Base-by-base conservation (phyloP, 2,888 invertebrate species). In the Diaphora mendica region DNA sequence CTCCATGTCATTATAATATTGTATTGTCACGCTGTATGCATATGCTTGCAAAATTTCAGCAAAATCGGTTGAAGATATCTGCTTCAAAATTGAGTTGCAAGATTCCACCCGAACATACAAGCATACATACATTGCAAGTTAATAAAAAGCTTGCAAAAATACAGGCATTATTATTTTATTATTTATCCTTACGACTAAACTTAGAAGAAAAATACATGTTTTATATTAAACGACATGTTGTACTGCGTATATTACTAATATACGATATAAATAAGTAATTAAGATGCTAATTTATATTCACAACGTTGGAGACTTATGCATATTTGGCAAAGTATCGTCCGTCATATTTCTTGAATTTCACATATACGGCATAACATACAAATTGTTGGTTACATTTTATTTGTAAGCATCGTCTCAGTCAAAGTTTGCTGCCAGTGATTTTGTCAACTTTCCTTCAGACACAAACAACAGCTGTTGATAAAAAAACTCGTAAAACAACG, bases 381-480 rank as follows among this genome's bases (percentile, higher is more conserved):
- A 66, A 66, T n/a, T n/a, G 1, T 15, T 48, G 26, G 30, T 39
- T 68, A 26, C 39, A 39, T 59, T 55, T 55, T n/a, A n/a, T 35
- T 55, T 68, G 55, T 68, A 26, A 55, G 35, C 39, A n/a, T 35
- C 68, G 55, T 51, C n/a, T 68, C 17, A 55, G 7, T 35, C 17
- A 35, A 68, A 15, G 20, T 67, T 44, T 44, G n/a, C 30, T 44
- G 44, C 30, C 30, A 48, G 44, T 48, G 48, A 67, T 67, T 48
- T 48, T 33, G 33, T 48, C 48, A 30, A 26, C 66, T 59, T 65
- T 48, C 15, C 20, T 15, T 30, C 39, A 48, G 51, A 44, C 55
- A 68, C 48, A 78, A 82, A 81, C 73, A 80, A 71, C 82, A 79
- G 84, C 80, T 73, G 84, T 71, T 26, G 64, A 20, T 55, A 70